phyloP scores from a whole-genome alignment of 1,140 invertebrate species.

The Anoplolepis gracilipes region DNA sequence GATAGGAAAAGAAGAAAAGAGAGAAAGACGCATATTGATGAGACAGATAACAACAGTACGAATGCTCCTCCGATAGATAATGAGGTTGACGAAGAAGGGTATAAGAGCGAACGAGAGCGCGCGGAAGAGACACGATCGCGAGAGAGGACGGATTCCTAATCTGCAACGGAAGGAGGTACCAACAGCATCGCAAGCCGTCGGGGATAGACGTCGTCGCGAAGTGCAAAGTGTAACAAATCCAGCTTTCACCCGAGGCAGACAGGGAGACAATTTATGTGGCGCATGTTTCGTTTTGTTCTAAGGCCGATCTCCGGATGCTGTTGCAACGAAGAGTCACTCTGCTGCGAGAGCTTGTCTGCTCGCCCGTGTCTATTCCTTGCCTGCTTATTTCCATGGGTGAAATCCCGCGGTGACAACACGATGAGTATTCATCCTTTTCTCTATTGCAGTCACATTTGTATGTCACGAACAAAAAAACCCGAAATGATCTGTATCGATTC shows the following conservation, averaged over 20 bases:
- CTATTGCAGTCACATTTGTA: constrained; percentile 17
- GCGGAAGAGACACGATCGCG: constrained; percentile 65
- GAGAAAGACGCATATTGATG: constrained; percentile 57
- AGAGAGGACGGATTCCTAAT: constrained; percentile 74
- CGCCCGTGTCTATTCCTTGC: constrained; percentile 62
- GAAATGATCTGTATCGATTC: not conserved
- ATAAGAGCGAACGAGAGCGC: constrained; percentile 46
- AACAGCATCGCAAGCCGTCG: constrained; percentile 63
- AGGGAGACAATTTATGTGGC: constrained; percentile 86
- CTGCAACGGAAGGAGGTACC: constrained; percentile 58
- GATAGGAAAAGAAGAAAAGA: constrained; percentile 17
- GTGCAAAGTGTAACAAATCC: constrained; percentile 86
- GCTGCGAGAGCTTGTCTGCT: constrained; percentile 54
- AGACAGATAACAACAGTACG: constrained; percentile 71
- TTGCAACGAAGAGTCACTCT: constrained; percentile 81
- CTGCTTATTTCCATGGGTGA: constrained; percentile 75
- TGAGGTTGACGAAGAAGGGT: constrained; percentile 72
- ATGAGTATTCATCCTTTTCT: constrained; percentile 68
- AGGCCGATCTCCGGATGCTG: constrained; percentile 80
- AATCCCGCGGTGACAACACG: constrained; percentile 65
- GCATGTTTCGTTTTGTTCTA: constrained; percentile 83
- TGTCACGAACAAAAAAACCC: not conserved
- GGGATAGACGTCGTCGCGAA: constrained; percentile 79
- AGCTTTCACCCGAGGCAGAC: constrained; percentile 85
- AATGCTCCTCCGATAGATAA: constrained; percentile 73